These are phyloP conservation scores for Drosophila azteca DNA, from an alignment of 1,140 invertebrate genomes.

Conservation along the genomic window DNA sequence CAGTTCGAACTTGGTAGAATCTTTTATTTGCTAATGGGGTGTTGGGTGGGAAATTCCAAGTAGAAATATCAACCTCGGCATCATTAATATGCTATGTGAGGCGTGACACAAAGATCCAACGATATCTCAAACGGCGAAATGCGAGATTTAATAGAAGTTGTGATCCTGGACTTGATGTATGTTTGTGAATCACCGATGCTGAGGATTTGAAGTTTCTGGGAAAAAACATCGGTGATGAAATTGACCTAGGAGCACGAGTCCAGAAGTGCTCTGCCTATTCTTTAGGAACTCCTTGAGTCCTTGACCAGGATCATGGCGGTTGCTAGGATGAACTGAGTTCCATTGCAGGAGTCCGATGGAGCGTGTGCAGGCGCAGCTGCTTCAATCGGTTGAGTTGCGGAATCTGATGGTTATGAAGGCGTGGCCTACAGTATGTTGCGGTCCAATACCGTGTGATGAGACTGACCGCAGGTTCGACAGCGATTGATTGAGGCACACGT, in stretches of 20 bases:
- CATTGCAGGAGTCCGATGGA: not conserved
- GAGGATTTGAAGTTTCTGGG: not conserved
- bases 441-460: not conserved
- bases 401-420: not conserved
- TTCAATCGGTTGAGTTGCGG: not conserved
- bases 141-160: no score
- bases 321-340: not conserved
- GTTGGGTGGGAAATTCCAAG: slow-evolving; percentile 45
- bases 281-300: not conserved
- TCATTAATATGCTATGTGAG: slow-evolving; percentile 32
- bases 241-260: no score
- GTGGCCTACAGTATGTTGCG: not conserved
- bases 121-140: no score
- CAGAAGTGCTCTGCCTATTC: not conserved
- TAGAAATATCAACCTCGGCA: slow-evolving; percentile 17
- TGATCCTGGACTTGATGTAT: no score
- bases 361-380: not conserved
- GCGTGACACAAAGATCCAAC: slow-evolving; percentile 1
- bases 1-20: no score
- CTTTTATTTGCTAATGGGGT: slow-evolving; percentile 55
- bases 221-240: not conserved
- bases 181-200: not conserved
- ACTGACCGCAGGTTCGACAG: not conserved
- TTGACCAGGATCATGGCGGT: not conserved
- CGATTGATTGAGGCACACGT: not conserved